Base-by-base conservation (phyloP, 2,797 vertebrate genomes). In the Artibeus jamaicensis region DNA sequence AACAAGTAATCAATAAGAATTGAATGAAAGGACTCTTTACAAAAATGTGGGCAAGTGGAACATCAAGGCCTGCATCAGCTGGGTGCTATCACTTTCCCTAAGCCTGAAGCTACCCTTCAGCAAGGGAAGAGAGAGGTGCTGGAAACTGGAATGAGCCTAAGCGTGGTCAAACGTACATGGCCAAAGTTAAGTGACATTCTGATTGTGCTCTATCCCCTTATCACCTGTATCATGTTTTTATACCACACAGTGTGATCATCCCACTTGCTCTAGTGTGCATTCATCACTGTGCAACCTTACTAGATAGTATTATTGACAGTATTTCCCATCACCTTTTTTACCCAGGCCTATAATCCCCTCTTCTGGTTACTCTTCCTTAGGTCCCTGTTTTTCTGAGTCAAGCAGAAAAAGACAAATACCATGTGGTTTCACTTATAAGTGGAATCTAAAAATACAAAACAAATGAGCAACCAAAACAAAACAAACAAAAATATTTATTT, bases 71-170 rank as follows among this genome's bases (percentile, higher is more conserved):
- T 29, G 9, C 12, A 21, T 4, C 42, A 9, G 8, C 2, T 21
- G 3, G 29, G 9, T 9, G 3, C 7, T 1, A 1, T 42, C 29
- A 1, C 29, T 50, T 10, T 11, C 24, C 7, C 10, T 76, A n/a
- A 18, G 22, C 39, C 16, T 44, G n/a, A 26, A n/a, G n/a, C n/a
- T n/a, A n/a, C n/a, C n/a, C n/a, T n/a, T n/a, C n/a, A n/a, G 18
- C 5, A 39, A 16, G 11, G 10, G 12, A 4, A 42, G 34, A 10
- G 1, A 39, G 32, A 53, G 24, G 24, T 37, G 21, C 21, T 65
- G 6, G 21, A 39, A 37, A 5, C 7, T 50, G 24, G 21, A 42
- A 22, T 42, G 39, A n/a, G 3, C 39, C 18, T 14, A 22, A 0
- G 12, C 21, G 42, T 50, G 24, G 29, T 53, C 59, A 71, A 19